phyloP scores from a whole-genome alignment of 2,888 invertebrate species.

The Leptinotarsa peninsularis region DNA sequence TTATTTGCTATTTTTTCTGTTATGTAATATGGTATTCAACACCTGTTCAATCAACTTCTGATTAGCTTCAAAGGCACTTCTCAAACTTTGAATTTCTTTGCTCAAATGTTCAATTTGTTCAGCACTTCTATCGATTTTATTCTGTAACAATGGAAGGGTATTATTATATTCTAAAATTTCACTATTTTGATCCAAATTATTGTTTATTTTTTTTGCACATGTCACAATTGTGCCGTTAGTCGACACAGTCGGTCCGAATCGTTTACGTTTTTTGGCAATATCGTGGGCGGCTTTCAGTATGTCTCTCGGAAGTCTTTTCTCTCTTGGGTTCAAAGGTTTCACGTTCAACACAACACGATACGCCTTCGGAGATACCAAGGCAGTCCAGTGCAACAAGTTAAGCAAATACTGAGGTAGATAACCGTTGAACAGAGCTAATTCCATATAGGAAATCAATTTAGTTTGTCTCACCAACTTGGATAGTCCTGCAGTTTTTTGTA shows the following conservation, averaged over 20 bases:
- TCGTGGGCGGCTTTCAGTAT: conserved; percentile 85
- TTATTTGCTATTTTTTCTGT: conserved; percentile 45
- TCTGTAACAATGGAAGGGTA: conserved; percentile 71
- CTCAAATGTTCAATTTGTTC: conserved; percentile 76
- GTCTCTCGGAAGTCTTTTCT: conserved; percentile 82
- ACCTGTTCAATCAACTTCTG: conserved; percentile 61
- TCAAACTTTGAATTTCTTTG: conserved; percentile 76
- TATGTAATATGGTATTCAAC: conserved; percentile 56
- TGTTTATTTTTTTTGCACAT: conserved; percentile 75
- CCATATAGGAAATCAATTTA: conserved; percentile 88
- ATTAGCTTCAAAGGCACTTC: conserved; percentile 47
- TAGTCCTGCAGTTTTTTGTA: conserved; percentile 86
- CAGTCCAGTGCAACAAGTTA: conserved; percentile 81
- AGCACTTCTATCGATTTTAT: conserved; percentile 76
- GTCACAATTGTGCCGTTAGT: conserved; percentile 75
- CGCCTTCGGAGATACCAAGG: conserved; percentile 83
- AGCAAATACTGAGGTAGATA: conserved; percentile 81
- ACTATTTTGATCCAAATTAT: conserved; percentile 66
- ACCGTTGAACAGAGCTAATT: conserved; percentile 83
- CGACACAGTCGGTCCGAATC: conserved; percentile 77
- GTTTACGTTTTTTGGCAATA: conserved; percentile 81
- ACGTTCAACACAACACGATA: conserved; percentile 86
- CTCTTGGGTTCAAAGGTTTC: conserved; percentile 85
- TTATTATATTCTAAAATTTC: conserved; percentile 64
- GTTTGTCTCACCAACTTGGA: conserved; percentile 87